Evolutionary conservation across 2,888 invertebrate genomes (phyloP), one percentile per base, ranked within the genome.

Genomic region (Zaprionus bogoriensis): DNA sequence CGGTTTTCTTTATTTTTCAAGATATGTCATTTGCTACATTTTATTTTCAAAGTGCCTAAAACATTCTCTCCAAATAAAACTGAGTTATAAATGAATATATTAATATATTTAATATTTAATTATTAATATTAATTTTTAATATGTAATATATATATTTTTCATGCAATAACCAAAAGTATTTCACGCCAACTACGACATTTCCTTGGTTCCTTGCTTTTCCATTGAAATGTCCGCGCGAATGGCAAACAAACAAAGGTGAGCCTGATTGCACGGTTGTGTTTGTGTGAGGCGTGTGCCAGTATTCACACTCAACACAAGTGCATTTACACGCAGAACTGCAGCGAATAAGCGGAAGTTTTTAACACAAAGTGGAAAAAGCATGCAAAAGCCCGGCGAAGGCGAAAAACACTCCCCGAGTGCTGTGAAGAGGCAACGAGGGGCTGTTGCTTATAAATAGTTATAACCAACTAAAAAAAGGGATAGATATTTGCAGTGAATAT

Each of bases 101-200:
- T n/a, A n/a, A n/a, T n/a, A n/a, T n/a, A n/a, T n/a, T n/a, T n/a
- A n/a, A n/a, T n/a, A n/a, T n/a, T n/a, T n/a, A n/a, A n/a, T n/a
- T n/a, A n/a, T n/a, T n/a, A n/a, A n/a, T n/a, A n/a, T n/a, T n/a
- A n/a, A n/a, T n/a, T n/a, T n/a, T n/a, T n/a, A n/a, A n/a, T n/a
- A n/a, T n/a, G n/a, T n/a, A n/a, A n/a, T n/a, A n/a, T n/a, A n/a
- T n/a, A n/a, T n/a, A n/a, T n/a, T n/a, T n/a, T n/a, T n/a, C n/a
- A 44, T 22, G 36, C 22, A 46, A 45, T 57, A 75, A 73, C 22
- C 39, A 20, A 36, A 69, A 52, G 39, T 55, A 74, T 74, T 74
- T 47, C 19, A 48, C 32, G 38, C 32, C 17, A 36, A 36, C 32
- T 7, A 17, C 32, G 32, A 36, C 42, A 46, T 36, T 57, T 57